Evolutionary conservation across 2,888 invertebrate species (phyloP).

Genomic region (Lasioglossum marginatum): DNA sequence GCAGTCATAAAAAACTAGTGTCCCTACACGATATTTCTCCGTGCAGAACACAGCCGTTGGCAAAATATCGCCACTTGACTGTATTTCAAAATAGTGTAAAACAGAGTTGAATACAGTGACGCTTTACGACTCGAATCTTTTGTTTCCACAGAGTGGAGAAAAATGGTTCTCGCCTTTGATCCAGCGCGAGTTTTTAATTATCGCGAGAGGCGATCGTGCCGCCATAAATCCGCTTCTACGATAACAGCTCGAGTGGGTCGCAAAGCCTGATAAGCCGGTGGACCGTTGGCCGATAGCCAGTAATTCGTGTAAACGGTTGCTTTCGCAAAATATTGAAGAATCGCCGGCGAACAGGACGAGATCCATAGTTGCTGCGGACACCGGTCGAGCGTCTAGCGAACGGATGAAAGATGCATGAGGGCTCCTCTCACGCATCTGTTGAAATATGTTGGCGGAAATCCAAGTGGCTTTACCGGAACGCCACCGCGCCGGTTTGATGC

Average conservation of each 20-base stretch:
- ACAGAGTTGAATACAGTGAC: background rate
- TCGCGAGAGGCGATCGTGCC: background rate
- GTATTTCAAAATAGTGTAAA: no score
- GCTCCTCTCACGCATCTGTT: slow-evolving; percentile 43
- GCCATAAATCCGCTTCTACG: background rate
- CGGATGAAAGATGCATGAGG: slow-evolving; percentile 50
- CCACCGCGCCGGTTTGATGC: slow-evolving; percentile 12
- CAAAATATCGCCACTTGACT: no score
- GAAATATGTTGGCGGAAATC: slow-evolving; percentile 34
- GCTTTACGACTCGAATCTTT: no score
- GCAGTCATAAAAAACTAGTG: no score
- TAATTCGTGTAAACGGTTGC: slow-evolving; percentile 46
- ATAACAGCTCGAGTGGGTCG: background rate
- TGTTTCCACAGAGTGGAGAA: background rate
- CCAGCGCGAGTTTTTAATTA: background rate
- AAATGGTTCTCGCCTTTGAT: background rate
- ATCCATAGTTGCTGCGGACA: slow-evolving; percentile 12
- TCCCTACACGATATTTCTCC: no score
- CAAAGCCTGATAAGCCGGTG: slow-evolving; percentile 5
- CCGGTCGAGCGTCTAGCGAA: background rate
- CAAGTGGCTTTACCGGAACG: slow-evolving; percentile 36
- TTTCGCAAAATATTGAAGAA: slow-evolving; percentile 31
- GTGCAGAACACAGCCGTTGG: no score
- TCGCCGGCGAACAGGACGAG: background rate
- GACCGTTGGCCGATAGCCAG: slow-evolving; percentile 16